These are phyloP conservation scores for Trichomycterus rosablanca DNA, from an alignment of 2,113 vertebrate species.

Conservation along the genomic window DNA sequence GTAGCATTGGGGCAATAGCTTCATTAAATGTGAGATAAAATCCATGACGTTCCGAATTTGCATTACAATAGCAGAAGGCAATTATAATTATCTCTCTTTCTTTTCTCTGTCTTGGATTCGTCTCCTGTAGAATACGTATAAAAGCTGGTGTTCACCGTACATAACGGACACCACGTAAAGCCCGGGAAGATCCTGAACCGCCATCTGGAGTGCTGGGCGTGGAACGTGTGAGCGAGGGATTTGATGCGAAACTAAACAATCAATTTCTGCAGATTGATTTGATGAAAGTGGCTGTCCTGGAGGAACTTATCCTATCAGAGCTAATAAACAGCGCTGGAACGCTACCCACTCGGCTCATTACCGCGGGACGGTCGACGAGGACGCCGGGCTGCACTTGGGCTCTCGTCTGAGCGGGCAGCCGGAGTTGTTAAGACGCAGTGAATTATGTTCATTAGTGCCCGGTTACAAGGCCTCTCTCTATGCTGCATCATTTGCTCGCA, in stretches of 20 bases:
- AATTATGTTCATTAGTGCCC: slow-evolving; percentile 34
- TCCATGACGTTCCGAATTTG: slow-evolving; percentile 3
- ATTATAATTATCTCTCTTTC: slow-evolving; percentile 2
- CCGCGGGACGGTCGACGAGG: neutral
- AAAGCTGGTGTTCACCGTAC: slow-evolving; percentile 21
- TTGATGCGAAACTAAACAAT: slow-evolving; percentile 38
- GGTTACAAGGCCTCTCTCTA: slow-evolving; percentile 10
- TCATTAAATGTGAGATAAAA: neutral
- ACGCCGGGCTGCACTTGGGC: slow-evolving; percentile 8
- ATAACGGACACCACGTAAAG: slow-evolving; percentile 14
- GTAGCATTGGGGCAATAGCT: neutral
- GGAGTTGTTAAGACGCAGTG: slow-evolving; percentile 22
- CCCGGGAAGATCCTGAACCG: neutral
- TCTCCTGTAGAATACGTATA: slow-evolving; percentile 4
- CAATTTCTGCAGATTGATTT: slow-evolving; percentile 42
- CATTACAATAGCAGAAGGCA: slow-evolving; percentile 21
- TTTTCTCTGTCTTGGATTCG: slow-evolving; percentile 12
- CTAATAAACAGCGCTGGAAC: slow-evolving; percentile 35
- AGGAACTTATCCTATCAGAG: slow-evolving; percentile 38
- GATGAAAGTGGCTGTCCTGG: slow-evolving; percentile 37
- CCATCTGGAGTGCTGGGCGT: slow-evolving; percentile 19
- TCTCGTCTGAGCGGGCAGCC: slow-evolving; percentile 14
- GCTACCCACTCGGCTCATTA: slow-evolving; percentile 34
- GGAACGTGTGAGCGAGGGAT: slow-evolving; percentile 23
- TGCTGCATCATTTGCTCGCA: slow-evolving; percentile 17